Percentiles rank a stretch among this genome's conserved stretches.
Evolutionary conservation across 2,797 vertebrate genomes (phyloP).

Genomic region (Acanthurus lineatus): DNA sequence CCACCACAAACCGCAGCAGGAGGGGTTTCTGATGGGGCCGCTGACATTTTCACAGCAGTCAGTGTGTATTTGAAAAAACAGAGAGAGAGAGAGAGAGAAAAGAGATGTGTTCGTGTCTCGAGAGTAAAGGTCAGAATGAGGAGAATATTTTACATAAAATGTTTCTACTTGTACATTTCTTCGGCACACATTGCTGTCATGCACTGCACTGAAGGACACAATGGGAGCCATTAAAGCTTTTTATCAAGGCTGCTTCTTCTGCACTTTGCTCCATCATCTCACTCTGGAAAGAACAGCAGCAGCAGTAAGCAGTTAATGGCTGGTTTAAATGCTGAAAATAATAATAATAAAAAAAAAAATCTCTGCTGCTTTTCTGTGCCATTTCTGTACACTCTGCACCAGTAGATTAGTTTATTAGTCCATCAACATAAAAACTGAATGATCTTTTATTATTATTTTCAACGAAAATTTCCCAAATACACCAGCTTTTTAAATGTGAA

Average conservation of each 20-base stretch:
- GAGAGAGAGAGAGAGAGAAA: constrained; percentile 22
- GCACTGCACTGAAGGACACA: constrained; percentile 30
- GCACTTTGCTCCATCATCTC: constrained; percentile 10
- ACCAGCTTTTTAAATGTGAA: neutral
- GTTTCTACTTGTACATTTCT: constrained; percentile 36
- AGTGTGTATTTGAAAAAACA: constrained; percentile 51
- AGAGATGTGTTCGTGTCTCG: constrained; percentile 44
- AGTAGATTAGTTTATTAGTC: neutral
- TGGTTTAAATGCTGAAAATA: neutral
- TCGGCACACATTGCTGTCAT: constrained; percentile 24
- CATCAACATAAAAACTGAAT: too few species aligned
- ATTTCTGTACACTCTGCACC: neutral
- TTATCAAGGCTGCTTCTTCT: constrained; percentile 29
- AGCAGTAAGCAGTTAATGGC: constrained; percentile 3
- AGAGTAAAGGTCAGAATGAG: constrained; percentile 57
- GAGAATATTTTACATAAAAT: constrained; percentile 52
- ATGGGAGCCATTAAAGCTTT: constrained; percentile 38
- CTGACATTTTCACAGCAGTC: constrained; percentile 81
- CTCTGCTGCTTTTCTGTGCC: neutral
- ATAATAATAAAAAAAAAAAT: too few species aligned
- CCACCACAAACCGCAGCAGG: constrained; percentile 70
- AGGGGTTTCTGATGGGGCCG: constrained; percentile 67
- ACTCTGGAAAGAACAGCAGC: neutral
- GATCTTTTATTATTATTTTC: too few species aligned
- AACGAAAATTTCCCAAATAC: too few species aligned